These are phyloP conservation scores for Ethmia dodecea DNA, from an alignment of 2,888 invertebrate genomes.

Conservation along the genomic window DNA sequence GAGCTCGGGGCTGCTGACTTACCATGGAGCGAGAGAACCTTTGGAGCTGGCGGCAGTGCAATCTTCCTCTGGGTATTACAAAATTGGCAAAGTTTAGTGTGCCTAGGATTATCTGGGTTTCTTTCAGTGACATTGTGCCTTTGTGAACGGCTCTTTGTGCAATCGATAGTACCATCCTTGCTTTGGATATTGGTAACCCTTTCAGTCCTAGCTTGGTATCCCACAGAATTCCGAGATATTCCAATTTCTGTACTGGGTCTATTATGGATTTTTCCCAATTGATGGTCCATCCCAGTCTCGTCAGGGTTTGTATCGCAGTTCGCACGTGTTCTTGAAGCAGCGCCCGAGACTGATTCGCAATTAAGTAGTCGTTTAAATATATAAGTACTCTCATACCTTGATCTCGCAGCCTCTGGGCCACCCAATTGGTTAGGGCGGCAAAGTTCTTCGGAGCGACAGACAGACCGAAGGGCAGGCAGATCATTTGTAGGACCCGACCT, in stretches of 20 bases:
- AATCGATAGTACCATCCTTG: too few relatives aligned
- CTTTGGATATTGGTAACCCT: not conserved
- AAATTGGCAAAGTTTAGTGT: not conserved
- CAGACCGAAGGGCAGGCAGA: constrained; percentile 12
- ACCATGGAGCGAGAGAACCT: not conserved
- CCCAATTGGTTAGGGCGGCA: constrained; percentile 8
- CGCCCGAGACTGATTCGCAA: not conserved
- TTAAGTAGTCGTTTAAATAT: constrained; percentile 11
- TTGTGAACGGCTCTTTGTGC: constrained; percentile 3
- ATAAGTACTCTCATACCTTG: constrained; percentile 7
- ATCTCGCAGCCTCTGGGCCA: constrained; percentile 4
- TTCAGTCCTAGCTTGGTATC: not conserved
- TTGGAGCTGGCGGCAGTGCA: not conserved
- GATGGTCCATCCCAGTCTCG: not conserved
- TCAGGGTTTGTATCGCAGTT: not conserved
- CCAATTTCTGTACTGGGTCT: not conserved
- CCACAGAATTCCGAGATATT: not conserved
- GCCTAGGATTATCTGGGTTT: not conserved
- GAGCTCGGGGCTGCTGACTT: constrained; percentile 2
- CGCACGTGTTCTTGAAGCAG: not conserved
- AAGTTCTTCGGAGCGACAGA: constrained; percentile 9
- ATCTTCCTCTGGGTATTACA: constrained; percentile 1
- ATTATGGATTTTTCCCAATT: not conserved
- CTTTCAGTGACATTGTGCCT: constrained; percentile 4
- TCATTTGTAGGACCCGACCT: constrained; percentile 1